Base-by-base conservation (phyloP, 2,113 vertebrate genomes). In the Pelobates fuscus region DNA sequence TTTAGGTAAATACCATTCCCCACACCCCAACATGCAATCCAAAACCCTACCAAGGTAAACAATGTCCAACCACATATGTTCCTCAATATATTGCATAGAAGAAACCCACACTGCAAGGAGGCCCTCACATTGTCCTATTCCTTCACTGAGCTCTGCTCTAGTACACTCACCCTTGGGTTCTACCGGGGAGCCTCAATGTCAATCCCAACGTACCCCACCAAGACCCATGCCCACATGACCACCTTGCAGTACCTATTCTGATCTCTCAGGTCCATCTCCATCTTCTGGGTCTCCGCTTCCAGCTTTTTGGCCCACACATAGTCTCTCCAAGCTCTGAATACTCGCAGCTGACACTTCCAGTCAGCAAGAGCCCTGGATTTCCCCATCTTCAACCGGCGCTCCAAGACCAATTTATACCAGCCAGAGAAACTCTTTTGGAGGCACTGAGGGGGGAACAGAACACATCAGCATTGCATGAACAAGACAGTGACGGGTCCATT, bases 401-500 rank as follows among this genome's bases (percentile, higher is more conserved):
- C 90, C 84, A 98, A 81, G 79, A 94, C 83, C 54, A 93, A 82
- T 61, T 91, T 92, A 80, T 93, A 91, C 96, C 96, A 99, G 62
- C 84, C 86, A 54, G 94, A 95, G 82, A 98, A 98, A 89, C 95
- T 90, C 27, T 18, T 91, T 69, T 93, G 94, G 78, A 96, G 83
- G 86, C 92, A 93, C 97, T 99, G 80, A 27, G 17, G 85, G 23
- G 30, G 23, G 32, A 82, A 80, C 18, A 27, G 12, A 43, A 43
- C 3, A 20, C 18, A 23, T n/a, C n/a, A n/a, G n/a, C n/a, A n/a
- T n/a, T n/a, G n/a, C n/a, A n/a, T n/a, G n/a, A n/a, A n/a, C n/a
- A 32, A 1, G 14, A 30, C 10, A 62, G 18, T n/a, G 3, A 29
- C 15, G n/a, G 62, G 61, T 1, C 0, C n/a, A n/a, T n/a, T n/a